Evolutionary conservation across 2,888 invertebrate species (phyloP), one percentile per base, ranked within the genome.

Genomic region (Rhimphoctona megacephalus): DNA sequence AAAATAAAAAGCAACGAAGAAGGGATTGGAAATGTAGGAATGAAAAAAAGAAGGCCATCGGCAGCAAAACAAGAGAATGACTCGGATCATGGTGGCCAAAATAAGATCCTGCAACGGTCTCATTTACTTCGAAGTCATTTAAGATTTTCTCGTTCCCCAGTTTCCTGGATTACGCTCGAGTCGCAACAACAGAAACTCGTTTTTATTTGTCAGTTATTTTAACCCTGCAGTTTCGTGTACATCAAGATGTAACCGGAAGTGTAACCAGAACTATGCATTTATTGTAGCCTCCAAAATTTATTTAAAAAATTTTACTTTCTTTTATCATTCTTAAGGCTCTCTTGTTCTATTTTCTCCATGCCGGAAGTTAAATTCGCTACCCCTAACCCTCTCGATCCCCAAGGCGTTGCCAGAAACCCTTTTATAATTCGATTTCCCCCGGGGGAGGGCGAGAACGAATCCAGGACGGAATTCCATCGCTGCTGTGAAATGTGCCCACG

Each of bases 361-460:
- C 76, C 87, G 86, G 88, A 90, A 88, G 90, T 86, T 84, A 89
- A 90, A 90, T 89, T 90, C 85, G 83, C 86, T 73, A 86, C 14
- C 70, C 76, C 85, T 61, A 61, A 61, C 61, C 30, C 61, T 61
- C 61, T 61, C 30, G 61, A 61, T 11, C 61, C 30, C 61, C 84
- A 57, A 82, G 82, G 86, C 88, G 88, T 87, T 82, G 88, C 85
- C 79, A 78, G 85, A 83, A 79, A 81, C 87, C 88, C 85, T 84
- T 88, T 90, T 86, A 85, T 90, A 90, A 90, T 89, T 91, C 88
- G 89, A 91, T 91, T 90, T 83, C 30, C 61, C 70, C 81, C 72
- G 86, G 66, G 83, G 85, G 89, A 74, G 7, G 36, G 30, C 22
- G 74, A 82, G 8, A 39, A 77, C 70, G 69, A 78, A 77, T 70